phyloP scores from a whole-genome alignment of 2,888 invertebrate species.

The Ditula angustiorana region DNA sequence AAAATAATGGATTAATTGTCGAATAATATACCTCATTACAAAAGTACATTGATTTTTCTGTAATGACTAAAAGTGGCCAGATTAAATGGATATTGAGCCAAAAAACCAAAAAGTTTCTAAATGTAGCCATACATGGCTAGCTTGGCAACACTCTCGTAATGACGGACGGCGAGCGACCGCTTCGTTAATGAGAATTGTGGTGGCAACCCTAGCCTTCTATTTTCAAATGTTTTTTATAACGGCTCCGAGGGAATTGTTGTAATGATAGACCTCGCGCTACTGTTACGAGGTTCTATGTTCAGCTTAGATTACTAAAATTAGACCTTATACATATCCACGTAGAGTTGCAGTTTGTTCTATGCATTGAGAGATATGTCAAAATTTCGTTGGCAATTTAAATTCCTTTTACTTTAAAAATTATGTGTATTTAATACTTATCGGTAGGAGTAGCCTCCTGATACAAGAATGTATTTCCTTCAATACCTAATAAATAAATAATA shows the following conservation, averaged over 20 bases:
- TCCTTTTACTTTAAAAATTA: slow-evolving; percentile 1
- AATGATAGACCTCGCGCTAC: slow-evolving; percentile 29
- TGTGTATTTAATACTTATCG: neutral
- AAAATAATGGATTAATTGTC: no score
- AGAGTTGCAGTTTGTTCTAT: neutral
- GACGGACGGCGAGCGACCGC: slow-evolving; percentile 72
- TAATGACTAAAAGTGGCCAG: no score
- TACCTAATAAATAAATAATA: no score
- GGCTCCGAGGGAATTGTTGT: slow-evolving; percentile 36
- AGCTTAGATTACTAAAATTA: neutral
- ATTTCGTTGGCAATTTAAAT: slow-evolving; percentile 16
- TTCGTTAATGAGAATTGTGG: slow-evolving; percentile 71
- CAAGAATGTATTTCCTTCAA: no score
- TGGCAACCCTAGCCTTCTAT: slow-evolving; percentile 66
- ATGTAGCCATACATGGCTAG: neutral
- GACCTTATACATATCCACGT: neutral
- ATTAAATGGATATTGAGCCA: no score
- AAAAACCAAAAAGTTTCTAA: neutral
- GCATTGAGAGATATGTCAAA: neutral
- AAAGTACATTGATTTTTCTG: no score
- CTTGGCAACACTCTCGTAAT: slow-evolving; percentile 55
- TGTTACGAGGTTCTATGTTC: neutral
- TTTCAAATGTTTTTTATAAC: slow-evolving; percentile 41
- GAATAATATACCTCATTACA: no score
- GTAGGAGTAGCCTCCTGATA: no score